Conservation (phyloP, 2,888 invertebrate genomes). For the Amaurobius ferox region DNA sequence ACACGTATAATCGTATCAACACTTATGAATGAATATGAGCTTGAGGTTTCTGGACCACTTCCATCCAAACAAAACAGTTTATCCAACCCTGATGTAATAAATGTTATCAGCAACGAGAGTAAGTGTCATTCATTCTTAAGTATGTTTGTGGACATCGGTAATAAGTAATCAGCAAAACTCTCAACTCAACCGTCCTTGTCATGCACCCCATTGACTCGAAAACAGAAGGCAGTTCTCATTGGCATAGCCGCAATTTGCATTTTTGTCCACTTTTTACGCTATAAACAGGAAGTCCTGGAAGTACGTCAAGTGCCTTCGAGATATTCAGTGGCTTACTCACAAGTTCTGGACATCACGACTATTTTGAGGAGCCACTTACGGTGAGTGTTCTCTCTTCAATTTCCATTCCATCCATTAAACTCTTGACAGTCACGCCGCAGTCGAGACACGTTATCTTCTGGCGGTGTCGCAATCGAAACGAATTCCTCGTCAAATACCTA, state of each 20-base stretch:
- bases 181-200: neutral
- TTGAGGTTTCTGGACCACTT: no score
- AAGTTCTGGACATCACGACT: conserved; percentile 56
- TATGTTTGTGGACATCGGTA: no score
- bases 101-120: no score
- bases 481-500: conserved; percentile 17
- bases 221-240: conserved; percentile 46
- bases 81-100: no score
- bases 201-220: neutral
- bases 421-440: conserved; percentile 32
- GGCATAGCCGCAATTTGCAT: conserved; percentile 43
- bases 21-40: no score
- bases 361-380: conserved; percentile 66
- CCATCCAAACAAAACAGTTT: no score
- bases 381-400: conserved; percentile 61
- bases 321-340: conserved; percentile 48
- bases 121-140: no score
- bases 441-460: conserved; percentile 19
- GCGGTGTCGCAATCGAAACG: conserved; percentile 38
- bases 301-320: conserved; percentile 53
- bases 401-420: conserved; percentile 61
- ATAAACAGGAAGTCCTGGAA: conserved; percentile 62
- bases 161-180: no score
- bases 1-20: no score
- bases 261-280: conserved; percentile 56